Evolutionary conservation across 2,797 vertebrate species (phyloP).

Genomic region (Ctenochaetus hawaiiensis): DNA sequence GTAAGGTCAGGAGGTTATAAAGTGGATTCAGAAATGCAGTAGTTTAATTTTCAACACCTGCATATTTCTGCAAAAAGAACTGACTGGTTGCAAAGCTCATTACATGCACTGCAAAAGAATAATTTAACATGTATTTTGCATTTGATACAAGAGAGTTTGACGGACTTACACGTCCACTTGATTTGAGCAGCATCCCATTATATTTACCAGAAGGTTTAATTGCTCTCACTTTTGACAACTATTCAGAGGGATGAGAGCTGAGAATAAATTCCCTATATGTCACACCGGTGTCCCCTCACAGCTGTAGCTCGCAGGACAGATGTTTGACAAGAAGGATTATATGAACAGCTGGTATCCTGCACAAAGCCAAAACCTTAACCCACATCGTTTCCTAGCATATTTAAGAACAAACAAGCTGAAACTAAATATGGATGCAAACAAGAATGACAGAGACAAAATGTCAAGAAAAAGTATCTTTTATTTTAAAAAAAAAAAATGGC

Average conservation of each 20-base stretch:
- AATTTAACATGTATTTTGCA: conserved; percentile 9
- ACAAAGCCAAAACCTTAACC: conserved; percentile 16
- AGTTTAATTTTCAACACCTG: background rate
- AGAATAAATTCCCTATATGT: conserved; percentile 17
- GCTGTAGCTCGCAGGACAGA: conserved; percentile 59
- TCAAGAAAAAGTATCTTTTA: conserved; percentile 81
- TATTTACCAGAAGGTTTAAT: conserved; percentile 26
- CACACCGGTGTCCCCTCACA: conserved; percentile 27
- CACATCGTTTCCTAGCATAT: conserved; percentile 26
- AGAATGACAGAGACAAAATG: conserved; percentile 64
- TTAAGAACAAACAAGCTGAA: conserved; percentile 15
- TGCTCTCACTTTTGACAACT: conserved; percentile 8
- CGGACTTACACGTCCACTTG: background rate
- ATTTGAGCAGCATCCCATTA: conserved; percentile 18
- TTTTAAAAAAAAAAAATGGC: conserved; percentile 77
- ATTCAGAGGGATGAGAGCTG: background rate
- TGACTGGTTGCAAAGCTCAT: background rate
- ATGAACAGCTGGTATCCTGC: conserved; percentile 37
- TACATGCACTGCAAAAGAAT: background rate
- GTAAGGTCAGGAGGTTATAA: conserved; percentile 14
- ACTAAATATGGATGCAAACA: conserved; percentile 30
- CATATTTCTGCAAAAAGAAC: background rate
- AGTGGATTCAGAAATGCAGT: background rate
- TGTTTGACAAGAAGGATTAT: conserved; percentile 37
- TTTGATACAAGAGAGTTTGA: background rate